phyloP scores from a whole-genome alignment of 2,888 invertebrate species.

The Stratiomys singularior region DNA sequence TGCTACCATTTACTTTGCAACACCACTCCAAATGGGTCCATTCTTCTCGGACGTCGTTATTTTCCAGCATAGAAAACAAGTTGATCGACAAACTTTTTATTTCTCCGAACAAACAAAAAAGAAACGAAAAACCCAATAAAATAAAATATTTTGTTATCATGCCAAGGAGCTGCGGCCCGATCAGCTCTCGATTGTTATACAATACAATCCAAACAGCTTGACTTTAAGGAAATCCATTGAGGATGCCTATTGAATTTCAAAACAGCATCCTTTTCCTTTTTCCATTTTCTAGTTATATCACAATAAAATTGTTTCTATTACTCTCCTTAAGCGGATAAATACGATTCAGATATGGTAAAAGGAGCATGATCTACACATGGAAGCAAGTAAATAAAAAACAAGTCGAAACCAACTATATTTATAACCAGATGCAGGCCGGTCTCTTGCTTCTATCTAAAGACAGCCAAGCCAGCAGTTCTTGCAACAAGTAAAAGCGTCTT shows the following conservation, averaged over 20 bases:
- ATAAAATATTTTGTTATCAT: constrained; percentile 16
- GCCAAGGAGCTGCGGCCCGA: constrained; percentile 7
- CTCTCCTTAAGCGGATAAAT: constrained; percentile 42
- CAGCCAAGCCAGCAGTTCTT: not conserved
- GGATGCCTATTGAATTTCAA: constrained; percentile 29
- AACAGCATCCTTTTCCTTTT: constrained; percentile 19
- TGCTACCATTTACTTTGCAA: no score
- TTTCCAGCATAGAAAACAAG: not conserved
- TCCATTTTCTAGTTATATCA: constrained; percentile 17
- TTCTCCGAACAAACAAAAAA: not conserved
- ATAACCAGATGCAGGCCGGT: constrained; percentile 16
- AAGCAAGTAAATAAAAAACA: no score
- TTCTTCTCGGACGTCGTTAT: no score
- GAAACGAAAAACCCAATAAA: not conserved
- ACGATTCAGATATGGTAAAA: constrained; percentile 28
- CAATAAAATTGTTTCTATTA: constrained; percentile 37
- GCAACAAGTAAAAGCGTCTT: constrained; percentile 19
- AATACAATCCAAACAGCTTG: not conserved
- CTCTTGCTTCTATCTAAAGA: not conserved
- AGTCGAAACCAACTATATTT: constrained; percentile 11
- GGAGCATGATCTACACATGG: not conserved
- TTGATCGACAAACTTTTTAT: not conserved
- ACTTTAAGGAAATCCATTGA: constrained; percentile 28
- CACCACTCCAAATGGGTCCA: no score
- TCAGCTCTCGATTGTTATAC: not conserved